These are phyloP conservation scores for Pelusios castaneus DNA, from an alignment of 2,113 vertebrate genomes.

Conservation along the genomic window DNA sequence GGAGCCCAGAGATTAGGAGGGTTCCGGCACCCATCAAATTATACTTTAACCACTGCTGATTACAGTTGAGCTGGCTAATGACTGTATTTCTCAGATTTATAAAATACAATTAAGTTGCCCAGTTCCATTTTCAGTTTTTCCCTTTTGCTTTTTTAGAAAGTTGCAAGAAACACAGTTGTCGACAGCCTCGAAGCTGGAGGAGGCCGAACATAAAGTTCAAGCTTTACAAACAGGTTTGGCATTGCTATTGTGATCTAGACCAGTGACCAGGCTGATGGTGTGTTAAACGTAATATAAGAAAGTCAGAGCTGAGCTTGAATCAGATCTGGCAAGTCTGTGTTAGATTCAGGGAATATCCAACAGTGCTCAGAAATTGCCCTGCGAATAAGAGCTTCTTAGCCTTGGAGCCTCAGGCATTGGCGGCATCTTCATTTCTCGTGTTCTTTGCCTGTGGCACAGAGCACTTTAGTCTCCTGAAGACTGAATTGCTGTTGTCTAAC, in stretches of 20 bases:
- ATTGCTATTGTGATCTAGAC: neutral
- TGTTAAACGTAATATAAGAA: fast-evolving
- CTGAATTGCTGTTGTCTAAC: neutral
- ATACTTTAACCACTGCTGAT: too few relatives aligned
- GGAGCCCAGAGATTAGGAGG: too few relatives aligned
- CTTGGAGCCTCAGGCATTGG: neutral
- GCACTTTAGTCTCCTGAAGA: neutral
- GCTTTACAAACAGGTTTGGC: constrained; percentile 94
- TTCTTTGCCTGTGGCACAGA: neutral
- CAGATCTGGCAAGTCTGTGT: neutral
- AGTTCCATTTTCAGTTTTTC: constrained; percentile 43
- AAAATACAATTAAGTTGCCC: neutral
- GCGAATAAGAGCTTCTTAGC: neutral
- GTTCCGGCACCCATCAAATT: too few relatives aligned
- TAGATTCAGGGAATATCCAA: neutral
- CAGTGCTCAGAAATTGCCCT: neutral
- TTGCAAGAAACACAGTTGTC: constrained; percentile 95
- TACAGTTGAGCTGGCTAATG: neutral
- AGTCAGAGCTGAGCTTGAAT: neutral
- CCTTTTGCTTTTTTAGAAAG: constrained; percentile 79
- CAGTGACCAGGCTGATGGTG: neutral
- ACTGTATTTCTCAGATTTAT: neutral
- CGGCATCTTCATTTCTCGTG: neutral
- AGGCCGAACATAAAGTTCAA: constrained; percentile 93
- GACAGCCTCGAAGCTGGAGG: constrained; percentile 93